These are phyloP conservation scores for Scaptomyza reducta DNA, from an alignment of 2,888 invertebrate species.

Conservation along the genomic window DNA sequence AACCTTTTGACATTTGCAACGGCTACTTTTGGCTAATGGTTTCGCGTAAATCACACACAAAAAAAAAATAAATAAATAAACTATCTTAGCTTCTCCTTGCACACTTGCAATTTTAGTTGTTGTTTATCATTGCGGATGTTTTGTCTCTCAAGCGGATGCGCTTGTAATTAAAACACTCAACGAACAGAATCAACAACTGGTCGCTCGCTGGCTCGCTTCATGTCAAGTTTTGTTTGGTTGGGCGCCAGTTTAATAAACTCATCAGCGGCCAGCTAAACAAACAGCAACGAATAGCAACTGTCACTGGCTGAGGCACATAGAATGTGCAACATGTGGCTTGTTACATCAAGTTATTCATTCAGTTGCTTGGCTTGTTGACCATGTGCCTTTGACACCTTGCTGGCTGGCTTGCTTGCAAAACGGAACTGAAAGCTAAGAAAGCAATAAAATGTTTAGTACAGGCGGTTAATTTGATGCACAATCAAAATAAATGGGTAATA, in stretches of 20 bases:
- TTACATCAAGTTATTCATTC: slow-evolving; percentile 15
- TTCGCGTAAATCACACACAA: slow-evolving; percentile 66
- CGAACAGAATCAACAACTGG: slow-evolving; percentile 21
- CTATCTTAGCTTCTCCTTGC: slow-evolving; percentile 15
- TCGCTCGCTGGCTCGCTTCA: slow-evolving; percentile 12
- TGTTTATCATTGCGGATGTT: slow-evolving; percentile 42
- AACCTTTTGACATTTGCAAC: slow-evolving; percentile 74
- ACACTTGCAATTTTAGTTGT: slow-evolving; percentile 5
- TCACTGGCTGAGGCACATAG: slow-evolving; percentile 4
- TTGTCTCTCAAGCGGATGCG: slow-evolving; percentile 47
- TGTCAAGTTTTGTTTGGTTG: slow-evolving; percentile 16
- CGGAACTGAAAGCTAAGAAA: slow-evolving; percentile 45
- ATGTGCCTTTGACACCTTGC: slow-evolving; percentile 55
- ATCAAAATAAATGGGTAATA: too few species aligned
- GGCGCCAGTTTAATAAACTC: slow-evolving; percentile 47
- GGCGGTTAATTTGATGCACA: too few species aligned
- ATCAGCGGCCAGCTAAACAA: slow-evolving; percentile 18
- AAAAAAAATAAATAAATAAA: neutral
- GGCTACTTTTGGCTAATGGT: slow-evolving; percentile 69
- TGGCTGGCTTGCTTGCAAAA: slow-evolving; percentile 18
- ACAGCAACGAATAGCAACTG: slow-evolving; percentile 4
- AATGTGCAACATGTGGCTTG: slow-evolving; percentile 25
- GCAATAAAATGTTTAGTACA: neutral
- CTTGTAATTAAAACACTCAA: slow-evolving; percentile 53
- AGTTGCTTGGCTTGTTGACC: slow-evolving; percentile 29